A percentile compares a stretch with the other conserved stretches of the same genome.
Conservation (phyloP, 2,888 invertebrate species). For the Macaria liturata region DNA sequence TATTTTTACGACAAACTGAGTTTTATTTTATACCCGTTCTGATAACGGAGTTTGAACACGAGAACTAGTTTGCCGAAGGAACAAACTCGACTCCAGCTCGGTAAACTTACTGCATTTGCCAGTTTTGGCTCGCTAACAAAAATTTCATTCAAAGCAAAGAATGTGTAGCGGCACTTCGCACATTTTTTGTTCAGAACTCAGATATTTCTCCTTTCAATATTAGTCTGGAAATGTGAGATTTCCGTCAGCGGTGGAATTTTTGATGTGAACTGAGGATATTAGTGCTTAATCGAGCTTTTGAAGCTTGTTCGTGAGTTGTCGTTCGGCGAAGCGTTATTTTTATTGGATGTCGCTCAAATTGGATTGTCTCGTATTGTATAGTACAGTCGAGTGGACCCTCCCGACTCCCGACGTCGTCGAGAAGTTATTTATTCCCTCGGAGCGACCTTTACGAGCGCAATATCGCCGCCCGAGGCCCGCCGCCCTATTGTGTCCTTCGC, state of each 20-base stretch:
- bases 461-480: conserved; percentile 57
- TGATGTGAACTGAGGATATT: conserved; percentile 9
- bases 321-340: conserved; percentile 24
- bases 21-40: conserved; percentile 28
- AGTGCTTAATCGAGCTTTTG: conserved; percentile 15
- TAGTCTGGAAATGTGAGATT: conserved; percentile 15
- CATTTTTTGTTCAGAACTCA: conserved; percentile 22
- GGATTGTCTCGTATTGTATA: conserved; percentile 34
- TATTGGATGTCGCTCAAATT: conserved; percentile 35
- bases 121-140: conserved; percentile 23
- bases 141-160: conserved; percentile 27
- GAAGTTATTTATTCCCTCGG: conserved; percentile 67
- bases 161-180: conserved; percentile 18
- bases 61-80: conserved; percentile 26
- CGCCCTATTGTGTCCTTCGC: conserved; percentile 32
- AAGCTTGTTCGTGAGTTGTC: conserved; percentile 11
- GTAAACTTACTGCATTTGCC: conserved; percentile 18
- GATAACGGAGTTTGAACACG: conserved; percentile 22
- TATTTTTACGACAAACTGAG: conserved; percentile 39
- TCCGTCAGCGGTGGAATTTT: conserved; percentile 4
- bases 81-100: conserved; percentile 15
- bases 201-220: conserved; percentile 27
- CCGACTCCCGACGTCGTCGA: conserved; percentile 27
- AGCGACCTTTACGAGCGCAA: conserved; percentile 69
- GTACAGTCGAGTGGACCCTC: conserved; percentile 31